Percentiles rank a stretch among this genome's conserved stretches.
Evolutionary conservation across 30 jellyfish, hydroid and myxozoan species (phyloP).

Genomic region (Euphysa ruthae): DNA sequence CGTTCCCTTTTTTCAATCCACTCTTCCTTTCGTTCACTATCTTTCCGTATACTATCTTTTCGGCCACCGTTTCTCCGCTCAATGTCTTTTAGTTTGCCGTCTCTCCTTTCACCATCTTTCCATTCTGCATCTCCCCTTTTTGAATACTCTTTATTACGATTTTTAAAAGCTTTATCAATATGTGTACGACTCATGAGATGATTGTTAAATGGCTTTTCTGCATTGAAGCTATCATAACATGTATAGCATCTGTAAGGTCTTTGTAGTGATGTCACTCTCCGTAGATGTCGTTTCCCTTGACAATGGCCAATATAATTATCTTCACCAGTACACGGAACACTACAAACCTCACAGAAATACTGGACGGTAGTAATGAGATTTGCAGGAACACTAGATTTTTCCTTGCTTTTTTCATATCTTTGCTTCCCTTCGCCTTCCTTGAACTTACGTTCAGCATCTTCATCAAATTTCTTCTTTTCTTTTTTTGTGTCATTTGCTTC

Average conservation of each 20-base stretch:
- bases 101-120: conserved; percentile 15
- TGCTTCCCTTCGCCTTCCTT: conserved; percentile 10
- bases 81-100: background rate
- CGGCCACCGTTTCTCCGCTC: conserved; percentile 3
- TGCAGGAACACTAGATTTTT: conserved; percentile 17
- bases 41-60: background rate
- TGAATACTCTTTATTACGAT: background rate
- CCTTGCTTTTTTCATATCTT: background rate
- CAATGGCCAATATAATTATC: conserved; percentile 40
- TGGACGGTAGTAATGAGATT: background rate
- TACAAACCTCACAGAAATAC: conserved; percentile 61
- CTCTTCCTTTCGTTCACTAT: background rate
- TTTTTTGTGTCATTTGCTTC: conserved; percentile 32
- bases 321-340: conserved; percentile 17
- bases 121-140: conserved; percentile 13
- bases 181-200: conserved; percentile 58
- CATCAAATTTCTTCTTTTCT: conserved; percentile 23
- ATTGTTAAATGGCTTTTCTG: conserved; percentile 26
- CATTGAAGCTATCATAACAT: conserved; percentile 26
- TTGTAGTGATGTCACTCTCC: conserved; percentile 23
- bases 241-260: conserved; percentile 54
- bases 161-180: conserved; percentile 35
- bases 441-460: background rate
- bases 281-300: conserved; percentile 46
- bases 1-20: conserved; percentile 5